Percentiles rank a stretch among this genome's conserved stretches.
These are phyloP conservation scores for Pseudorasbora parva DNA, from an alignment of 2,113 vertebrate species.

Conservation along the genomic window DNA sequence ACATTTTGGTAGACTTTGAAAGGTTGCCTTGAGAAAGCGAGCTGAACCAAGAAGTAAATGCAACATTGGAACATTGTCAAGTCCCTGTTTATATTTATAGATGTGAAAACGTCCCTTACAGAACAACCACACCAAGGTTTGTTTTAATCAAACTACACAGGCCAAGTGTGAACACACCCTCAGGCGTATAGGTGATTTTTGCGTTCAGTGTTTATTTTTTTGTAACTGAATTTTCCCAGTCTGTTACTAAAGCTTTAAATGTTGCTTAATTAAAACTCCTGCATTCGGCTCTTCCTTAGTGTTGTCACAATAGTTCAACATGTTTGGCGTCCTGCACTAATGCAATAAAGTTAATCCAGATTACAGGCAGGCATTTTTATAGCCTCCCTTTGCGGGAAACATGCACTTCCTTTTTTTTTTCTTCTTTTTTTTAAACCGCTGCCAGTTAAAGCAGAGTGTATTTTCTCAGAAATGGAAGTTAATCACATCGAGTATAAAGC, in stretches of 20 bases:
- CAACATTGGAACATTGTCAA: no score
- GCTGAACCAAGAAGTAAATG: no score
- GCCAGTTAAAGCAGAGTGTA: neutral
- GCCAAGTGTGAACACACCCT: no score
- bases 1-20: no score
- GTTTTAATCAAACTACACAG: no score
- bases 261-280: neutral
- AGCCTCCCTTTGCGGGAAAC: conserved; percentile 7
- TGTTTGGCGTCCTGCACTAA: neutral
- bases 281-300: rapidly evolving
- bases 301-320: neutral
- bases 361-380: neutral
- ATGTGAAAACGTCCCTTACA: no score
- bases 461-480: conserved; percentile 17
- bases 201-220: neutral
- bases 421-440: no score
- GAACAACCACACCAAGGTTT: no score
- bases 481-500: neutral
- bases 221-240: neutral
- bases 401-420: neutral
- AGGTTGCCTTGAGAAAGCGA: no score
- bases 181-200: neutral
- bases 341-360: neutral
- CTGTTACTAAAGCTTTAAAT: neutral
- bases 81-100: no score